phyloP scores from a whole-genome alignment of 2,113 vertebrate species.

The Hipposideros armiger region DNA sequence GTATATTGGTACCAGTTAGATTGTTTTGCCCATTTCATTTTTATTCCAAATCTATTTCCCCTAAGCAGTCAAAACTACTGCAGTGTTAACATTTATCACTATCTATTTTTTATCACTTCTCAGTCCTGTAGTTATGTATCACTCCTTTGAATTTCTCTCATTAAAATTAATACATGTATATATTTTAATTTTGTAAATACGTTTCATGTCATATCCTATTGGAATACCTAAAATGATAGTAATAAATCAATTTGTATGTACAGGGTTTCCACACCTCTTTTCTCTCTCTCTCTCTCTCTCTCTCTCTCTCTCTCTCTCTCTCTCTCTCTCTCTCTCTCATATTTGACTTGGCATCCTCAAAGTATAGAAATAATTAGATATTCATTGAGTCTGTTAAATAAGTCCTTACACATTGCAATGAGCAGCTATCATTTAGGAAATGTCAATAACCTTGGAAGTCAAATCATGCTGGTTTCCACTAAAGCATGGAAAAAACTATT shows the following conservation, averaged over 20 bases:
- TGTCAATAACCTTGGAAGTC: slow-evolving; percentile 72
- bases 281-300: not conserved
- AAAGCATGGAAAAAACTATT: slow-evolving; percentile 63
- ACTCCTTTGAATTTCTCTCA: slow-evolving; percentile 58
- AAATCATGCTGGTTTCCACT: slow-evolving; percentile 49
- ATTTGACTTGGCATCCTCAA: slow-evolving; percentile 65
- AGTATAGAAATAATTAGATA: slow-evolving; percentile 61
- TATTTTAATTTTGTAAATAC: slow-evolving; percentile 67
- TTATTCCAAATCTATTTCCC: slow-evolving; percentile 72
- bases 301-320: not conserved
- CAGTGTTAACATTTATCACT: slow-evolving; percentile 65
- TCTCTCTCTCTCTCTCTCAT: not conserved
- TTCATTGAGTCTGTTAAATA: slow-evolving; percentile 73
- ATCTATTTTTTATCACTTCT: slow-evolving; percentile 57
- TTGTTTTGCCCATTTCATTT: slow-evolving; percentile 65
- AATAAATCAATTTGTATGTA: slow-evolving; percentile 41
- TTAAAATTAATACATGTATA: slow-evolving; percentile 69
- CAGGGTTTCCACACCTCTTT: not conserved
- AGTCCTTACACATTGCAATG: slow-evolving; percentile 51
- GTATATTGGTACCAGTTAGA: not conserved
- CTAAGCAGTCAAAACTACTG: slow-evolving; percentile 73
- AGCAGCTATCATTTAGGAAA: slow-evolving; percentile 76
- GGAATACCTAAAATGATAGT: slow-evolving; percentile 63
- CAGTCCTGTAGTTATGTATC: slow-evolving; percentile 40
- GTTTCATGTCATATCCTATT: slow-evolving; percentile 60